A percentile compares a stretch with the other conserved stretches of the same genome.
phyloP scores from a whole-genome alignment of 2,113 vertebrate species.

The Pedionomus torquatus region DNA sequence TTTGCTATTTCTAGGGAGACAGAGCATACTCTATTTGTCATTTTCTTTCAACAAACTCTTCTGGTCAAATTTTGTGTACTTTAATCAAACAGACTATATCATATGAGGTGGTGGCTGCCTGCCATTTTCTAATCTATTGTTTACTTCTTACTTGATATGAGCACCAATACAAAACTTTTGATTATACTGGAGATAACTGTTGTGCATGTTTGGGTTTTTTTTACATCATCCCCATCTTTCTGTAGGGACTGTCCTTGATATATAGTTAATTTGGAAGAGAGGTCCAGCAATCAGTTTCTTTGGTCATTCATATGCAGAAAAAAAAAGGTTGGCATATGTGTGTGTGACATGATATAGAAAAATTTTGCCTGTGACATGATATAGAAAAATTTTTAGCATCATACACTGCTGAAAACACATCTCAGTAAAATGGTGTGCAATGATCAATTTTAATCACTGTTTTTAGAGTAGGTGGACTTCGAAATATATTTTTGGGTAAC shows the following conservation, averaged over 20 bases:
- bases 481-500: background rate
- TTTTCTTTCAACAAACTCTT: background rate
- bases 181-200: background rate
- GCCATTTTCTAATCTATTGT: background rate
- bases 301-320: background rate
- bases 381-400: background rate
- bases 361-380: background rate
- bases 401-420: background rate
- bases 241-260: background rate
- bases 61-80: background rate
- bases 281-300: background rate
- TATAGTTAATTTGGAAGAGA: background rate
- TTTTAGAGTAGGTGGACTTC: background rate
- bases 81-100: background rate
- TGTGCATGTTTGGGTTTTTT: background rate
- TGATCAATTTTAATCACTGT: fast-evolving
- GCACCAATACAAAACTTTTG: background rate
- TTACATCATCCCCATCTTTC: background rate
- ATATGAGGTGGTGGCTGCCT: background rate
- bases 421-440: background rate
- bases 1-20: background rate
- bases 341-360: background rate
- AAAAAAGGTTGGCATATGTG: background rate
- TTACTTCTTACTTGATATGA: background rate
- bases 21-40: background rate